phyloP scores from a whole-genome alignment of 1,140 invertebrate genomes.

The Ooceraea biroi region DNA sequence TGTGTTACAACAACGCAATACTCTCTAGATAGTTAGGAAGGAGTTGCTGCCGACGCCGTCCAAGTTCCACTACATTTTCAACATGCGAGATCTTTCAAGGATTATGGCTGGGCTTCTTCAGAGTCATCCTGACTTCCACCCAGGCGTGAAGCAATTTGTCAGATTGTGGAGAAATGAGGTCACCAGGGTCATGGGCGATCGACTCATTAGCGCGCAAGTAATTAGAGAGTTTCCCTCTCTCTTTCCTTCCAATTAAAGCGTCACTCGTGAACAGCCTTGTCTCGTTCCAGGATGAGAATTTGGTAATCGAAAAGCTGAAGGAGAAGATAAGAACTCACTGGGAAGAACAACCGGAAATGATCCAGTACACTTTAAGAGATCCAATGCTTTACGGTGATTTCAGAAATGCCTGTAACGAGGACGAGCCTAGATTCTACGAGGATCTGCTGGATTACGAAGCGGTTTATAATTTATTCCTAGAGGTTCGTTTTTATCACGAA shows the following conservation, averaged over 20 bases:
- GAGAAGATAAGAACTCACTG: slow-evolving; percentile 86
- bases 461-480: slow-evolving; percentile 93
- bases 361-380: slow-evolving; percentile 91
- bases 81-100: slow-evolving; percentile 95
- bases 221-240: slow-evolving; percentile 65
- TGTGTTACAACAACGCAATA: neutral
- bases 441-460: slow-evolving; percentile 96
- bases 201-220: slow-evolving; percentile 92
- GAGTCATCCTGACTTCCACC: slow-evolving; percentile 90
- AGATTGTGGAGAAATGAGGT: slow-evolving; percentile 97
- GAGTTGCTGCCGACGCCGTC: slow-evolving; percentile 96
- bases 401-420: slow-evolving; percentile 92
- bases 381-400: slow-evolving; percentile 96
- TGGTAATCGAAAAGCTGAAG: slow-evolving; percentile 86
- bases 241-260: neutral
- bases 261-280: neutral
- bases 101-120: slow-evolving; percentile 93
- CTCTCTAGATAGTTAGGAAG: slow-evolving; percentile 85
- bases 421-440: slow-evolving; percentile 93
- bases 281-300: slow-evolving; percentile 85
- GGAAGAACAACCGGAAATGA: slow-evolving; percentile 85
- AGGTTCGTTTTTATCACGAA: slow-evolving; percentile 86
- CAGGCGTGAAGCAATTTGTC: slow-evolving; percentile 90
- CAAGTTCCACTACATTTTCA: slow-evolving; percentile 98
- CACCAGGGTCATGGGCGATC: slow-evolving; percentile 93